Evolutionary conservation across 2,888 invertebrate genomes (phyloP), one percentile per base, ranked within the genome.

Genomic region (Mesochorus sp.): DNA sequence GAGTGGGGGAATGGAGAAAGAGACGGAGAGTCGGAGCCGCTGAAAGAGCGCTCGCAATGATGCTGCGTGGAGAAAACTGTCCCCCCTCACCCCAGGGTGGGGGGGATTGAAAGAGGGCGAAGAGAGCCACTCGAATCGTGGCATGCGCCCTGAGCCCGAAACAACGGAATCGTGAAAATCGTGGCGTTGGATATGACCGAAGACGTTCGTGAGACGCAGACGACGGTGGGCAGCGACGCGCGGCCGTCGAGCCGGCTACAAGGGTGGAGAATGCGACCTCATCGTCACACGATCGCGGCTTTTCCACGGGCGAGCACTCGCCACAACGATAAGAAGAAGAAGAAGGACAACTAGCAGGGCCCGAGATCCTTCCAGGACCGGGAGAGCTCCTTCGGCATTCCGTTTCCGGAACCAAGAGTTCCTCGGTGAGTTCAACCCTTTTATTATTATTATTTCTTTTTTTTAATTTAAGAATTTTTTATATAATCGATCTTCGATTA

Each of bases 271-370:
- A 79, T 74, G 79, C 86, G 83, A 83, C 84, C 81, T 81, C 86
- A 83, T 85, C 85, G 83, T 86, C 89, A 89, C 86, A 88, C 87
- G 87, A 83, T 86, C 85, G 83, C 85, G 85, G 84, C 84, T 83
- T 85, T 85, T 85, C 85, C 85, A 84, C 83, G 83, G 84, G 85
- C 86, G 85, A 86, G 83, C 86, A 86, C 81, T 82, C 83, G 84
- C 84, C 84, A 71, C 61, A 81, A 76, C 73, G 76, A 79, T 61
- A 79, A 81, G 75, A 59, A 79, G 73, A 57, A 80, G 73, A 51
- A 70, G 81, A n/a, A n/a, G n/a, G n/a, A n/a, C n/a, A 82, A 83
- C 81, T 87, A 86, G 76, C 86, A 79, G 74, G 80, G 62, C 71
- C 73, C 57, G 57, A 49, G 61, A 71, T 61, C 72, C 67, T 73